Percentiles rank a stretch among this genome's conserved stretches.
phyloP scores from a whole-genome alignment of 2,888 invertebrate genomes.

The Eristalis tenax region DNA sequence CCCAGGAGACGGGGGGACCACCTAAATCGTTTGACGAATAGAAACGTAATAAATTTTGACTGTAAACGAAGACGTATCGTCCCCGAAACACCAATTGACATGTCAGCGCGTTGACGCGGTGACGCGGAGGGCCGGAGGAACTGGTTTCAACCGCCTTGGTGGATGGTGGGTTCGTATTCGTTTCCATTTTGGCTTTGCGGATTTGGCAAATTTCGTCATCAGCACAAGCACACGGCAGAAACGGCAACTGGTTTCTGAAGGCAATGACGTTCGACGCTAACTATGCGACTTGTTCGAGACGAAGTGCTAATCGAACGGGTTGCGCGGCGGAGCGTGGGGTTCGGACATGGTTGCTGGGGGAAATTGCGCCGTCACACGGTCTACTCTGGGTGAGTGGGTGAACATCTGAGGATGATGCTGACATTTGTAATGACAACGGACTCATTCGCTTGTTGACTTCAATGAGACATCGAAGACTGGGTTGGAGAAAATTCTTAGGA shows the following conservation, averaged over 20 bases:
- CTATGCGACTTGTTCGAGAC: slow-evolving; percentile 27
- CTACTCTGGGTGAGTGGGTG: neutral
- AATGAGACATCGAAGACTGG: no score
- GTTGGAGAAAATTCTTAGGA: neutral
- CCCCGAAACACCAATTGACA: slow-evolving; percentile 42
- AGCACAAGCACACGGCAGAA: neutral
- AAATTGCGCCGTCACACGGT: neutral
- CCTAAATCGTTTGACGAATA: slow-evolving; percentile 27
- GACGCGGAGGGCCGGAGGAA: slow-evolving; percentile 9
- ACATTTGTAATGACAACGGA: neutral
- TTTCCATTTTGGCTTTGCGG: slow-evolving; percentile 8
- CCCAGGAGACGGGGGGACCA: neutral
- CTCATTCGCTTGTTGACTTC: neutral
- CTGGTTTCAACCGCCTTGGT: slow-evolving; percentile 40
- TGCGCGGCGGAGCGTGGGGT: neutral
- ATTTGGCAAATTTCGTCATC: slow-evolving; percentile 37
- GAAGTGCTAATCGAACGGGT: slow-evolving; percentile 7
- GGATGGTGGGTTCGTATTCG: slow-evolving; percentile 4
- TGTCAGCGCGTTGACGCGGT: neutral
- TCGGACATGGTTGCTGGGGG: neutral
- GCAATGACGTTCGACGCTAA: slow-evolving; percentile 57
- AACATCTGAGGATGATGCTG: neutral
- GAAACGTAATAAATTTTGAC: slow-evolving; percentile 28
- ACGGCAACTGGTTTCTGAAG: slow-evolving; percentile 49
- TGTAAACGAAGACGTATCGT: slow-evolving; percentile 28